Evolutionary conservation across 2,888 invertebrate genomes (phyloP).

Genomic region (Pseudanteris insignis): DNA sequence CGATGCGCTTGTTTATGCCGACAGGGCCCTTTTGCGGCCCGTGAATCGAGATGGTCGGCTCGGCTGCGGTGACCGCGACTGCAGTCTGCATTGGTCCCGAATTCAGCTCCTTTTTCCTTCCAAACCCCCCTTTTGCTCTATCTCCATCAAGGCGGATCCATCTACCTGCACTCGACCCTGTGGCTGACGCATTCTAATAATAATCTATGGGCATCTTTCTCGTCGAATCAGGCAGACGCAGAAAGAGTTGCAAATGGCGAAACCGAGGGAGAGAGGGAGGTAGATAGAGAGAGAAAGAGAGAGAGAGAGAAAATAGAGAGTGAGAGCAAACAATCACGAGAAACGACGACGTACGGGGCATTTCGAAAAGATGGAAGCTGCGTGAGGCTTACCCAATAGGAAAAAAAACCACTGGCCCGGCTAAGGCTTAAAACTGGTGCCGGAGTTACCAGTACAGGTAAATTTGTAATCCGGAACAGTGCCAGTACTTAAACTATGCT

Average conservation of each 20-base stretch:
- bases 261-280: constrained; percentile 16
- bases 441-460: too few species aligned
- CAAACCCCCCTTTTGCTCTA: constrained; percentile 19
- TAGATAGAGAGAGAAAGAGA: not conserved
- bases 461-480: too few species aligned
- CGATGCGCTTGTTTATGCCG: constrained; percentile 43
- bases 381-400: too few species aligned
- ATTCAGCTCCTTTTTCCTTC: constrained; percentile 40
- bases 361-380: constrained; percentile 42
- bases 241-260: constrained; percentile 23
- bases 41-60: constrained; percentile 21
- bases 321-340: constrained; percentile 3
- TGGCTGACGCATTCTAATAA: constrained; percentile 64
- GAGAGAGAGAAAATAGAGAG: too few species aligned
- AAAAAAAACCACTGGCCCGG: too few species aligned
- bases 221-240: constrained; percentile 14
- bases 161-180: constrained; percentile 56
- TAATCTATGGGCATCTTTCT: constrained; percentile 62
- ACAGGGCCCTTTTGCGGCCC: constrained; percentile 42
- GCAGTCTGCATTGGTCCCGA: constrained; percentile 48
- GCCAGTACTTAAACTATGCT: too few species aligned
- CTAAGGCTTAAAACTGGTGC: too few species aligned
- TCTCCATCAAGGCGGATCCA: constrained; percentile 57
- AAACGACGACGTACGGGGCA: constrained; percentile 28
- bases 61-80: constrained; percentile 41